Base-by-base conservation (phyloP, 2,113 vertebrate genomes). In the Syngnathus scovelli region DNA sequence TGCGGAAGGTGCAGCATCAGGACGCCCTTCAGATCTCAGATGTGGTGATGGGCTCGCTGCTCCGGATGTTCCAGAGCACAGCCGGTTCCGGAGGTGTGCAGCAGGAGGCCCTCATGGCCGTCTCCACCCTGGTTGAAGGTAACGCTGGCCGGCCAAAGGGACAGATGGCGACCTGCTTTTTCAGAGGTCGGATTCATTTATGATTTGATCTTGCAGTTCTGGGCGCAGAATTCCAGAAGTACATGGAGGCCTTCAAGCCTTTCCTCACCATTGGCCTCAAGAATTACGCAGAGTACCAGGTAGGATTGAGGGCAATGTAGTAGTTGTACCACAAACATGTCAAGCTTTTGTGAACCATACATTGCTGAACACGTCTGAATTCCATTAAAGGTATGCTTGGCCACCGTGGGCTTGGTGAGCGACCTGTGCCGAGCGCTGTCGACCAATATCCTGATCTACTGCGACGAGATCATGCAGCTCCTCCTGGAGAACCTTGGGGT, bases 191-290 rank as follows among this genome's bases (percentile, higher is more conserved):
- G 23, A 39, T 19, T 49, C 7, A 48, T 21, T 4, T 16, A 21
- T 12, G 44, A 1, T 67, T 21, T 78, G 39, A 6, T 44, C 21
- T 21, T 56, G n/a, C 71, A 99, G 97, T 99, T 64, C 75, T 99
- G 76, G 97, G 96, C 75, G 90, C 92, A 67, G 97, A 99, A 77
- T 98, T 99, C 77, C 90, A 98, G 83, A 99, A 98, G 56, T 99
- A 99, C 86, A 98, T 99, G 96, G 97, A 98, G 43, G 95, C 97
- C 86, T 99, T 99, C 81, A 98, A 98, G 75, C 97, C 96, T 0
- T 99, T 98, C 88, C 89, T 99, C 66, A 94, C 88, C 48, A 98
- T 99, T 75, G 97, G 96, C 51, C 91, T 99, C 77, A 98, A 98
- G 90, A 99, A 99, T 82, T 97, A 95, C 2, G 95, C 95, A 0